Evolutionary conservation across 2,888 invertebrate species (phyloP), one percentile per base, ranked within the genome.

Genomic region (Punctoribates punctum): DNA sequence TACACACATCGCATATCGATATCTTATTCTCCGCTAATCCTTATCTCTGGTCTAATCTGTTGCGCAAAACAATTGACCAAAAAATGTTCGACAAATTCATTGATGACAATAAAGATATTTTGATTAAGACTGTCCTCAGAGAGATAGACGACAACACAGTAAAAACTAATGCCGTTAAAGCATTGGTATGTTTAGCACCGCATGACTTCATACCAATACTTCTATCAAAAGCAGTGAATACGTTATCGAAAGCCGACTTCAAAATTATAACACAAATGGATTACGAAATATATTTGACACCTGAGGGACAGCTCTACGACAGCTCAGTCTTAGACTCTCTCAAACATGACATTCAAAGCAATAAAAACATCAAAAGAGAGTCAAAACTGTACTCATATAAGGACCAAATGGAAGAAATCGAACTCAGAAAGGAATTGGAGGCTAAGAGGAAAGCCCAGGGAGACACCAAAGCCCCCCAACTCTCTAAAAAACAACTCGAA

Each of bases 381-480:
- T 97, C 94, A 84, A 97, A 96, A 85, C 93, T 91, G 1, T 98
- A 98, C 84, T 94, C 95, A 78, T 96, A 94, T 84, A 94, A 95
- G 83, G 98, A 98, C 78, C 98, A 99, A 83, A 87, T 95, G 82
- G 97, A 96, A 82, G 98, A 98, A 83, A 84, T 95, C 80, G 94
- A 96, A 82, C 86, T 97, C 75, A 87, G 93, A n/a, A 89, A 94
- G 78, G 96, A 97, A 85, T 85, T 96, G 25, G 96, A 96, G 81
- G 95, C 94, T 81, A 94, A 94, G 84, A 89, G 89, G 75, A 88
- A 81, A 77, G 82, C 81, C 17, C 78, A 83, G 81, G 79, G 80
- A 77, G 48, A 83, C 84, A 89, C 54, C 90, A 81, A 82, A 72
- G 89, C 89, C 65, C 88, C 89, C 0, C 83, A 83, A 78, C 81